Evolutionary conservation across 2,113 vertebrate genomes (phyloP), one percentile per base, ranked within the genome.

Genomic region (Paramormyrops kingsleyae): DNA sequence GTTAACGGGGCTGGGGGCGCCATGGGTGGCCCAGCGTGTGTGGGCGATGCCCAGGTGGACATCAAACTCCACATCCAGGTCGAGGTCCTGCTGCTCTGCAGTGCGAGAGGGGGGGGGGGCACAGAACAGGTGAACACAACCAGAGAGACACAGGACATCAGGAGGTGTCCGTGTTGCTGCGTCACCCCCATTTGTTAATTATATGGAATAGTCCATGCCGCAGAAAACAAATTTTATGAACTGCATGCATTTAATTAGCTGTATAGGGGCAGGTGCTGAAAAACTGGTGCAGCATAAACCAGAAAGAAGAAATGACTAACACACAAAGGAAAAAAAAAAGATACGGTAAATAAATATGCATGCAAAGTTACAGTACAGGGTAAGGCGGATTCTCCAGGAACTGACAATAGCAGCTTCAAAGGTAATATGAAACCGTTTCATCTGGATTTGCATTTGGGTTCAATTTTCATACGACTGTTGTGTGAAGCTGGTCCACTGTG

Each of bases 11-110:
- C 53, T 99, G 89, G 99, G 99, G 47, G 93, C 98, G 0, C 99
- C 99, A 0, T 99, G 99, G 1, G 98, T 99, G 85, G 98, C 99
- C 98, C 98, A 99, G 91, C 98, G 98, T 9, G 99, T 99, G 93
- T 99, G 99, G 74, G 99, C 98, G 0, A 99, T 99, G 31, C 99
- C 98, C 24, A 99, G 94, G 91, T 99, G 99, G 2, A 99, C 97
- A 8, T 99, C 98, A 89, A 99, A 99, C 94, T 99, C 98, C 83
- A 99, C 96, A 88, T 99, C 98, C 39, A 99, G 94, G 94, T 99
- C 98, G 74, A 99, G 92, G 93, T 98, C 96, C 92, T 99, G 96
- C 94, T 98, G 98, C 90, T 98, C 99, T 99, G 93, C 87, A 92
- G 83, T 90, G 31, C 3, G 59, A 10, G 70, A 1, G 70, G 35